A percentile compares a stretch with the other conserved stretches of the same genome.
phyloP scores from a whole-genome alignment of 1,140 invertebrate genomes.

The Platyscapa corneri region DNA sequence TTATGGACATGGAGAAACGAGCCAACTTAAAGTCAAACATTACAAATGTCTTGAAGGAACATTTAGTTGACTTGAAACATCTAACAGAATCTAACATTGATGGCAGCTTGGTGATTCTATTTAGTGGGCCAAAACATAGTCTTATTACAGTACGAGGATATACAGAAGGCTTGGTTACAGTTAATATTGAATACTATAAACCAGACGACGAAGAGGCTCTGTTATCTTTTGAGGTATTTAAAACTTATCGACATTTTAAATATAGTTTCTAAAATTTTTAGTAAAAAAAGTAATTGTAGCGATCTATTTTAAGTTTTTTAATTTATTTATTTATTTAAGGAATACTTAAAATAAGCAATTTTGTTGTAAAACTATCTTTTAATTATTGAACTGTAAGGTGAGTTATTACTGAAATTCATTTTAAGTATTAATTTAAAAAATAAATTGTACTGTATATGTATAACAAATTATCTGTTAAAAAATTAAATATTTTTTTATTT shows the following conservation, averaged over 20 bases:
- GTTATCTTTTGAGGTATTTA: slow-evolving; percentile 83
- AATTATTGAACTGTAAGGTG: not conserved
- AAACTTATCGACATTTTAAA: not conserved
- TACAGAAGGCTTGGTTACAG: slow-evolving; percentile 82
- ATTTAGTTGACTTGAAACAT: slow-evolving; percentile 81
- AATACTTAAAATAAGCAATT: not conserved
- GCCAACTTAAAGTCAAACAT: slow-evolving; percentile 80
- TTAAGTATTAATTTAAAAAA: slow-evolving; percentile 2
- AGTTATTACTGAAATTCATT: slow-evolving; percentile 30
- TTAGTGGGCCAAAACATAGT: slow-evolving; percentile 80
- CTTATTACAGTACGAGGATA: slow-evolving; percentile 83
- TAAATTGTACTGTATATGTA: not conserved
- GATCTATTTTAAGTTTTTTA: not conserved
- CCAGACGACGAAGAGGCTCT: slow-evolving; percentile 81
- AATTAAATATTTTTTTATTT: too few species aligned
- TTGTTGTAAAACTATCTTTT: not conserved
- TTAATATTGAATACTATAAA: slow-evolving; percentile 89
- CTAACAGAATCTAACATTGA: slow-evolving; percentile 78
- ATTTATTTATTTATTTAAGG: too few species aligned
- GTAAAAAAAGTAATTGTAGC: not conserved
- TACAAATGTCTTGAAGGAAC: slow-evolving; percentile 80
- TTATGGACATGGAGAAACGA: slow-evolving; percentile 79
- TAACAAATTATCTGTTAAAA: too few species aligned
- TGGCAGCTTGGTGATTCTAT: slow-evolving; percentile 80
- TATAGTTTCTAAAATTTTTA: not conserved